phyloP scores from a whole-genome alignment of 2,797 vertebrate genomes.

The Phoeniculus purpureus region DNA sequence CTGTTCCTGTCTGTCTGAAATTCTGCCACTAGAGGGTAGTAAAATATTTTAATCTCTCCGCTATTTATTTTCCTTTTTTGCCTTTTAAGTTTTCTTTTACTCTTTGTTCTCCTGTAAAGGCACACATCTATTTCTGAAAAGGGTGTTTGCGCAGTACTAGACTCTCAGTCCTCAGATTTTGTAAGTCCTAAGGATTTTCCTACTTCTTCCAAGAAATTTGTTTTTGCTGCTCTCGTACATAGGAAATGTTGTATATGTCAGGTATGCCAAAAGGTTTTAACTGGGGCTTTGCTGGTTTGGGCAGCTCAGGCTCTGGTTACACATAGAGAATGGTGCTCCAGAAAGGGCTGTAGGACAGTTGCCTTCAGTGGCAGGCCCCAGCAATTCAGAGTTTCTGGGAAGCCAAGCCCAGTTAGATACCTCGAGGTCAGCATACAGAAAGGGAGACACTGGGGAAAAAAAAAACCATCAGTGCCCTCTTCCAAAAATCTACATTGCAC shows the following conservation, averaged over 20 bases:
- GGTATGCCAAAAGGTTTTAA: not conserved
- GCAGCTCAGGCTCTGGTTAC: not conserved
- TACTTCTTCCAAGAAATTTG: not conserved
- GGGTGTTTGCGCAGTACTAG: not conserved
- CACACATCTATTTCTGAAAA: accelerated
- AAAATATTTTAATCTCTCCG: slow-evolving; percentile 39
- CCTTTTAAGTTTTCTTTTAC: not conserved
- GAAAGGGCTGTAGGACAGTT: not conserved
- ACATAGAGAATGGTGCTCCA: not conserved
- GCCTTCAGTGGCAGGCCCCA: not conserved
- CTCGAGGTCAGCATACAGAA: not conserved
- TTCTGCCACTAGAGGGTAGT: slow-evolving; percentile 67
- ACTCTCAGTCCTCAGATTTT: not conserved
- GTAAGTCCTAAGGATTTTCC: not conserved
- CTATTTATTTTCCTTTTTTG: not conserved
- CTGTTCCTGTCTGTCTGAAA: not conserved
- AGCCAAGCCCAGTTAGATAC: not conserved
- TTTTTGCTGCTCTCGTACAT: not conserved
- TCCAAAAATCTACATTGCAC: not conserved
- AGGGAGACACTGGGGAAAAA: not conserved
- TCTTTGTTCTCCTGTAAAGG: not conserved
- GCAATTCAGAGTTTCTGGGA: not conserved
- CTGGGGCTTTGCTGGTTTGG: not conserved
- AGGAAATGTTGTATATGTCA: not conserved
- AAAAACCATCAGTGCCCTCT: not conserved